Evolutionary conservation across 2,113 vertebrate genomes (phyloP), one percentile per base, ranked within the genome.

Genomic region (Anthoscopus minutus): DNA sequence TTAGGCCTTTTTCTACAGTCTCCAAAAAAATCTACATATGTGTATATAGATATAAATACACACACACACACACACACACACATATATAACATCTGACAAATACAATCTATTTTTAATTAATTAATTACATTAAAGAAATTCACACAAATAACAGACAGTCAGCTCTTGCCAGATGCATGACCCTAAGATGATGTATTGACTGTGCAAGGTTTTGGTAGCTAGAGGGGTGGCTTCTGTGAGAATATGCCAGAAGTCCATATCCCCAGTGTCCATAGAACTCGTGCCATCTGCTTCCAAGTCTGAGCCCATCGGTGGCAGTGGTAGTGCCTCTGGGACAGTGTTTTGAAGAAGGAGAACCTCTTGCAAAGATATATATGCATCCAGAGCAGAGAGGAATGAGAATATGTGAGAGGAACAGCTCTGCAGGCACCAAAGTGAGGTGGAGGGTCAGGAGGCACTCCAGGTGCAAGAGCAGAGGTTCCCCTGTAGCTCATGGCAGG

Each of bases 401-500:
- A 76, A 38, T 6, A 28, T 23, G 10, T 22, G 33, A 50, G 42
- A 69, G 7, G 17, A 86, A 50, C 62, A 86, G 11, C 21, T 53
- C n/a, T 42, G 58, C 24, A 66, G 24, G 3, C 23, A 44, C 6
- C 22, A 72, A 45, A 31, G 16, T 44, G 7, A 23, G 20, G 20
- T 38, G 54, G 45, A 40, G 27, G 6, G 13, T 4, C 11, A 74
- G 42, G 28, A 69, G 11, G 5, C 56, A 40, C 7, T 50, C 4
- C 40, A 67, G 27, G 27, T 7, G 18, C 17, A 8, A 9, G 22
- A 42, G 31, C 44, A 33, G 66, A 72, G 21, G 80, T 10, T 64
- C 17, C 30, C 17, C 22, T 24, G n/a, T 17, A 56, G 35, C 35
- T 35, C 0, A 0, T 17, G n/a, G 19, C 8, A 24, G 47, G 30